Evolutionary conservation across 1,140 invertebrate species (phyloP).

Genomic region (Gerris buenoi): DNA sequence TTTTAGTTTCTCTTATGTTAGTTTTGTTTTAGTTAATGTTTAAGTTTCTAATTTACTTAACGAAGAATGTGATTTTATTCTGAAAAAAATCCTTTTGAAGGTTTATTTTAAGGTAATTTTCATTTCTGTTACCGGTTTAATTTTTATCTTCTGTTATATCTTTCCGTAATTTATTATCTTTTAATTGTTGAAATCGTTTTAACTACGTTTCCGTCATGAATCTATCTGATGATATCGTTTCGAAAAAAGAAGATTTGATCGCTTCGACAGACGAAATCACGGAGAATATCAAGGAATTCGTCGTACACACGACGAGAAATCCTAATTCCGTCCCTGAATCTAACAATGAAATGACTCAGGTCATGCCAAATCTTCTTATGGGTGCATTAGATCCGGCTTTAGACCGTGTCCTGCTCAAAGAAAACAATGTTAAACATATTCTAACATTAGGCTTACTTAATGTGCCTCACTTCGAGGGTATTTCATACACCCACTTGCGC

Average conservation of each 20-base stretch:
- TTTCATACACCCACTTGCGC: slow-evolving; percentile 38
- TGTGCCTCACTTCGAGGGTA: slow-evolving; percentile 30
- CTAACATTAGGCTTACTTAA: slow-evolving; percentile 51
- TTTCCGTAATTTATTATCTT: no score
- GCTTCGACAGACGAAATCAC: background rate
- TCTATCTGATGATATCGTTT: background rate
- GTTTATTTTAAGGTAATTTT: no score
- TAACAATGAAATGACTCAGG: background rate
- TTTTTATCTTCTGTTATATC: no score
- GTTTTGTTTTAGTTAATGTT: no score
- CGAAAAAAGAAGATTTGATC: background rate
- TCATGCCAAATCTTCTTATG: slow-evolving; percentile 43
- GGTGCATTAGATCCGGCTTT: slow-evolving; percentile 72
- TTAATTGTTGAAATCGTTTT: no score
- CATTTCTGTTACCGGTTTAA: no score
- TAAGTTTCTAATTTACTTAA: no score
- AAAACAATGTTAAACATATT: slow-evolving; percentile 49
- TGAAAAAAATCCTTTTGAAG: no score
- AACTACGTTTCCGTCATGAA: no score
- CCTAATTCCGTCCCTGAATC: background rate
- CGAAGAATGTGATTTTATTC: no score
- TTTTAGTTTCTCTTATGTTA: no score
- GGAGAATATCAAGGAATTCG: background rate
- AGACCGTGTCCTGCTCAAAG: slow-evolving; percentile 38
- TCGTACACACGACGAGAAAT: background rate